Conservation (phyloP, 2,113 vertebrate genomes). For the Melanerpes formicivorus region DNA sequence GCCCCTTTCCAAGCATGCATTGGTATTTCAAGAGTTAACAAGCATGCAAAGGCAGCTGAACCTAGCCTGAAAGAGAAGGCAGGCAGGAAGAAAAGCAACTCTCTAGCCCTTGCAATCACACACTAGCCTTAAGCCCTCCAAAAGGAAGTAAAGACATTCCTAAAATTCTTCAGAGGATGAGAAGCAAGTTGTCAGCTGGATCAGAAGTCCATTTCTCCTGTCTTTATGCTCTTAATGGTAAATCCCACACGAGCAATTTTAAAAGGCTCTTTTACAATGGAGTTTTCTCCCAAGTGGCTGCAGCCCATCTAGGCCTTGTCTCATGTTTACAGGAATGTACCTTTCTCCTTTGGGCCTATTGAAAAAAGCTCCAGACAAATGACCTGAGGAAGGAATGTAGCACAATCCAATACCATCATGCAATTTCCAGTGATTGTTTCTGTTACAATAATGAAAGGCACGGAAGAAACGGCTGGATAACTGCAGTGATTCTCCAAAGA, state of each 20-base stretch:
- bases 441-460: slow-evolving; percentile 49
- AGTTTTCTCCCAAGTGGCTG: slow-evolving; percentile 28
- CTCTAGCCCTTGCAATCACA: slow-evolving; percentile 1
- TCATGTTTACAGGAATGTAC: slow-evolving; percentile 59
- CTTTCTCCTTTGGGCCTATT: slow-evolving; percentile 46
- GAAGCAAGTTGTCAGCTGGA: slow-evolving; percentile 50
- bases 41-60: not conserved
- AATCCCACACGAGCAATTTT: slow-evolving; percentile 48
- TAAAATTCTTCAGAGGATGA: slow-evolving; percentile 65
- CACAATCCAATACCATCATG: slow-evolving; percentile 46
- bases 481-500: slow-evolving; percentile 20
- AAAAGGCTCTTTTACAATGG: slow-evolving; percentile 43
- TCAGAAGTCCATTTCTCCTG: slow-evolving; percentile 23
- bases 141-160: slow-evolving; percentile 72
- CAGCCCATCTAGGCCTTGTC: not conserved
- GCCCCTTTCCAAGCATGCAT: not conserved
- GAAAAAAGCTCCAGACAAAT: slow-evolving; percentile 35
- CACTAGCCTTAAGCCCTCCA: slow-evolving; percentile 34
- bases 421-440: slow-evolving; percentile 70
- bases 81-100: slow-evolving; percentile 47
- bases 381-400: slow-evolving; percentile 60
- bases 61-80: not conserved
- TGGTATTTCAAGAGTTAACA: slow-evolving; percentile 51
- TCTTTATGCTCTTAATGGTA: slow-evolving; percentile 19
- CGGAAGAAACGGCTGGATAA: not conserved